phyloP scores from a whole-genome alignment of 2,888 invertebrate genomes.

The Julus scandinavius region DNA sequence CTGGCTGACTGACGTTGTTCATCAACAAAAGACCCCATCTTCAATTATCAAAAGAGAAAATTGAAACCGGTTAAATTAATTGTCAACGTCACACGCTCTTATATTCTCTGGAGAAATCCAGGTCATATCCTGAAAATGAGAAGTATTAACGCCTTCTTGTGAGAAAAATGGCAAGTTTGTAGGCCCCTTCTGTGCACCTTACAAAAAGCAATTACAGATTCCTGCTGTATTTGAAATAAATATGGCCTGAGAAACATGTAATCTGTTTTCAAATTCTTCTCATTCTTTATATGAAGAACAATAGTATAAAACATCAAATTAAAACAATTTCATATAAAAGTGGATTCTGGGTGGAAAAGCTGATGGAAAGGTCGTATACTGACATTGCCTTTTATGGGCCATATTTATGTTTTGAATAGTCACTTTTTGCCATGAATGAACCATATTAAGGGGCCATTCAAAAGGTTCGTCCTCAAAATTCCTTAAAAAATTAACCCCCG shows the following conservation, averaged over 20 bases:
- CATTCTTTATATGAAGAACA: no score
- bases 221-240: not conserved
- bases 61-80: constrained; percentile 35
- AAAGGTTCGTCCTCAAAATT: no score
- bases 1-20: not conserved
- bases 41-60: not conserved
- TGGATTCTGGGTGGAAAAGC: no score
- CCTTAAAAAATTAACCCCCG: no score
- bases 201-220: constrained; percentile 8
- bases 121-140: not conserved
- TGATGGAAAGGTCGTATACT: no score
- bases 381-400: no score
- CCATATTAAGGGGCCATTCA: no score
- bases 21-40: not conserved
- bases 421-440: no score
- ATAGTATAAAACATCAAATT: no score
- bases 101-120: not conserved
- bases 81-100: not conserved
- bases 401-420: no score
- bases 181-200: not conserved
- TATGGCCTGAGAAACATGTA: not conserved
- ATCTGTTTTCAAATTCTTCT: not conserved
- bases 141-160: not conserved
- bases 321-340: no score
- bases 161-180: not conserved